Base-by-base conservation (phyloP, 2,113 vertebrate species). In the Penelope pileata region DNA sequence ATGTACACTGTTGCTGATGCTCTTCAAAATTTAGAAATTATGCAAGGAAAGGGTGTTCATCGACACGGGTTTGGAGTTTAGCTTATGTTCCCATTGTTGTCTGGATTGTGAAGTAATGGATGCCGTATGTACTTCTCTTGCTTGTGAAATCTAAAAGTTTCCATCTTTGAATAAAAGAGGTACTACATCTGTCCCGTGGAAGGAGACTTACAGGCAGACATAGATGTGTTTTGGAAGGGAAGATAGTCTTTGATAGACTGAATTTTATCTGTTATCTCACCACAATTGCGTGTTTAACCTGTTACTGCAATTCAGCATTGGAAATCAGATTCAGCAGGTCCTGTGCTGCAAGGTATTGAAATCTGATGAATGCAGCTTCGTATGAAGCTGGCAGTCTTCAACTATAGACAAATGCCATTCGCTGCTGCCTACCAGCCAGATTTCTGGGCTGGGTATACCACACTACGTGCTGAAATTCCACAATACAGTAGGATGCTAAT, bases 401-500 rank as follows among this genome's bases (percentile, higher is more conserved):
- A 0, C 56, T 43, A 1, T 17, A 22, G 2, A 56, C 43, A 62
- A 70, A 67, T 0, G 7, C 29, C 24, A 21, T 29, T 34, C 53
- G 9, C 17, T 30, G 6, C 24, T 60, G 36, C 59, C n/a, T 51
- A 2, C 19, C 53, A 88, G 32, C 14, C 63, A n/a, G 11, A 34
- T 66, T 90, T 62, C 36, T 77, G 79, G 26, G 29, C 12, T 74
- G 64, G 17, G 4, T 70, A 1, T 13, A 4, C 22, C 36, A 48
- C 86, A 84, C 47, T 45, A 27, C 22, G 2, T 32, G 6, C 18
- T 66, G 63, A n/a, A 80, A 47, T 75, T 83, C 76, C 26, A 47
- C 23, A 76, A 77, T 59, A 16, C 4, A 1, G 50, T 34, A 67
- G 29, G 59, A 70, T 90, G 83, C 56, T 83, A 18, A 77, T 56